phyloP scores from a whole-genome alignment of 2,113 vertebrate species.

The Dicrurus megarhynchus region DNA sequence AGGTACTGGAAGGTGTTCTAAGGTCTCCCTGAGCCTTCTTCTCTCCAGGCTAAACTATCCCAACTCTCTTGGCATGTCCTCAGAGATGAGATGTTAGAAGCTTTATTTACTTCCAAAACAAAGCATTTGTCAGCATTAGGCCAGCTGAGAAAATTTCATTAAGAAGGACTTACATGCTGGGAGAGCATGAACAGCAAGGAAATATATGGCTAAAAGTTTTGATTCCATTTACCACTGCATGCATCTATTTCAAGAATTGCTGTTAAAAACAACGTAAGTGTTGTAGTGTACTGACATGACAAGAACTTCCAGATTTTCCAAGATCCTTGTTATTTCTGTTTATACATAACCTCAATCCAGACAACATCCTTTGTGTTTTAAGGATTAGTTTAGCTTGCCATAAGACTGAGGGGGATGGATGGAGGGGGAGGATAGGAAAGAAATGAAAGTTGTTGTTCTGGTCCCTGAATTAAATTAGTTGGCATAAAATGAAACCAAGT shows the following conservation, averaged over 20 bases:
- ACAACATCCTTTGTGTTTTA: neutral
- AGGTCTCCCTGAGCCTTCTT: neutral
- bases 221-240: neutral
- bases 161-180: neutral
- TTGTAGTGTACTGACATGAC: neutral
- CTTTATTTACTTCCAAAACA: neutral
- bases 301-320: neutral
- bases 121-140: neutral
- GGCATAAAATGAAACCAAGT: neutral
- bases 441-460: neutral
- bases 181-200: neutral
- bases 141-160: neutral
- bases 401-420: neutral
- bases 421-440: neutral
- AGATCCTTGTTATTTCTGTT: neutral
- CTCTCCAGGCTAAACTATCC: neutral
- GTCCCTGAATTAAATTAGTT: neutral
- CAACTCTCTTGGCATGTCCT: neutral
- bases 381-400: neutral
- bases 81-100: neutral
- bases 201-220: neutral
- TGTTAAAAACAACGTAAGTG: neutral
- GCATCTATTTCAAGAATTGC: neutral
- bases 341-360: neutral
- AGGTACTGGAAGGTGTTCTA: neutral